Evolutionary conservation across 2,113 vertebrate species (phyloP), one percentile per base, ranked within the genome.

Genomic region (Circaetus cinerascens): DNA sequence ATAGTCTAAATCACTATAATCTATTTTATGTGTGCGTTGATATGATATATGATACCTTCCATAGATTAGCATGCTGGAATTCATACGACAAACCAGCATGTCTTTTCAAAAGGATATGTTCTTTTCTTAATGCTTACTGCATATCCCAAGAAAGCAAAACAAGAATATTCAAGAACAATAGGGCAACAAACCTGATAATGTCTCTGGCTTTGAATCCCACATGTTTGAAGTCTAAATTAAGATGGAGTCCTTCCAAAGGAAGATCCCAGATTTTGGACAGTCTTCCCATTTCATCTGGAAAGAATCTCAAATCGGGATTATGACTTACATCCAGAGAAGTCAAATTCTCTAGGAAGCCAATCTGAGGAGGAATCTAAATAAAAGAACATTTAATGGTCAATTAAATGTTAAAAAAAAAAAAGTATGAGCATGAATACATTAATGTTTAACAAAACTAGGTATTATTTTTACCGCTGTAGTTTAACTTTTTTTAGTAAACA

Each of bases 251-350:
- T 69, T 99, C 99, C 96, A 99, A 97, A 45, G 99, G 99, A 93
- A 99, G 98, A 96, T 99, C 99, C 99, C 99, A 99, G 78, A 99
- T 98, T 94, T 99, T 98, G 87, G 98, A 97, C 50, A 99, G 98
- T 85, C 98, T 99, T 43, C 99, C 99, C 99, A 99, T 99, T 98
- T 99, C 99, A 92, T 99, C 99, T 0, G 99, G 99, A 96, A 99
- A 99, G 66, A 98, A 99, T 30, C 97, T 98, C 95, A 99, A 93
- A 48, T 98, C 98, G 2, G 94, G n/a, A 95, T 99, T 99, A 60
- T 98, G 97, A 95, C 99, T 99, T 91, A 99, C 98, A 90, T 99
- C 99, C 94, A 99, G 97, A 75, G 99, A 99, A 38, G 99, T 99
- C 94, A 99, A 97, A 53, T 99, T 99, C 73, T 99, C 98, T 85